Evolutionary conservation across 2,113 vertebrate genomes (phyloP).

Genomic region (Podarcis muralis): DNA sequence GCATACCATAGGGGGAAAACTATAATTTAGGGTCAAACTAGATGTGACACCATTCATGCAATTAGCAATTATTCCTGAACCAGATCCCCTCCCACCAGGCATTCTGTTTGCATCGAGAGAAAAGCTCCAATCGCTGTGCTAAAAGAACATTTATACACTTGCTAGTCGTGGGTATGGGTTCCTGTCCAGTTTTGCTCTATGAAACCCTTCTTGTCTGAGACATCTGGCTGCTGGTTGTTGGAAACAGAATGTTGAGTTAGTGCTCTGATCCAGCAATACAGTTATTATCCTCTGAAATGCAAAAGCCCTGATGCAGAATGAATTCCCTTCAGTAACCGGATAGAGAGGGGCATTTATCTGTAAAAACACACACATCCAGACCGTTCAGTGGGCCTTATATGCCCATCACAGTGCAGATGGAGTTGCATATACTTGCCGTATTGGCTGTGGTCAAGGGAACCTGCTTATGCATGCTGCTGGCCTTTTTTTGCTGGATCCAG

Average conservation of each 20-base stretch:
- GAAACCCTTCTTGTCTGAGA: background rate
- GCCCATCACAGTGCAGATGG: background rate
- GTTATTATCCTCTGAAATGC: background rate
- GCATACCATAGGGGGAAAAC: no score
- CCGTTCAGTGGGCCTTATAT: background rate
- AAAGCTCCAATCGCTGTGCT: background rate
- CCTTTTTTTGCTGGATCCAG: background rate
- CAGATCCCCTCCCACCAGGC: background rate
- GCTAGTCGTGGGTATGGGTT: no score
- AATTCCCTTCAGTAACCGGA: background rate
- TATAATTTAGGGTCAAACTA: background rate
- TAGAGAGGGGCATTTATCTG: background rate
- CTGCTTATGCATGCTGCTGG: background rate
- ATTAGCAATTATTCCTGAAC: background rate
- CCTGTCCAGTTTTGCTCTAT: background rate
- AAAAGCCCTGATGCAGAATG: background rate
- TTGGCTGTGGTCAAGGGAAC: background rate
- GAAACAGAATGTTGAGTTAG: background rate
- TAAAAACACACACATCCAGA: no score
- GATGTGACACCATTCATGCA: background rate
- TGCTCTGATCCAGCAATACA: background rate
- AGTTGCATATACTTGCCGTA: background rate
- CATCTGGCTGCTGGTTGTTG: background rate
- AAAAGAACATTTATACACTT: background rate
- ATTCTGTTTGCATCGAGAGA: background rate